Evolutionary conservation across 2,113 vertebrate genomes (phyloP).

Genomic region (Pollimyrus isidori): DNA sequence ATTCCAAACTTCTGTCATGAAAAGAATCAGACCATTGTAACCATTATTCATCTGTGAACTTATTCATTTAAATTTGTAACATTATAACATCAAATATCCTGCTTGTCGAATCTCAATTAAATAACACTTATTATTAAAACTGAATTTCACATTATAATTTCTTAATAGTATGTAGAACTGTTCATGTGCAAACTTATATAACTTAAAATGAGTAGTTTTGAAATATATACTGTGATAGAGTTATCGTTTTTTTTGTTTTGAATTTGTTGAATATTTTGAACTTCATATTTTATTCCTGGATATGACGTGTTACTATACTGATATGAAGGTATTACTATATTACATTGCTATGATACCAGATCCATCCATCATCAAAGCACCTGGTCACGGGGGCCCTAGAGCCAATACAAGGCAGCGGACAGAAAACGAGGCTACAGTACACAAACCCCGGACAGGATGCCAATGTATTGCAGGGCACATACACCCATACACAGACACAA

Average conservation of each 20-base stretch:
- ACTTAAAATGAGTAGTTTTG: neutral
- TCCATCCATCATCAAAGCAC: neutral
- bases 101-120: neutral
- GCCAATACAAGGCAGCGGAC: neutral
- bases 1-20: neutral
- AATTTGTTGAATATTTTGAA: neutral
- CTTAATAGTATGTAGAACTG: neutral
- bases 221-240: neutral
- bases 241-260: neutral
- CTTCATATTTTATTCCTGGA: neutral
- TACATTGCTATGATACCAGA: neutral
- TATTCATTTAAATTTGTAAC: neutral
- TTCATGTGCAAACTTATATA: neutral
- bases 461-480: neutral
- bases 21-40: neutral
- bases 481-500: neutral
- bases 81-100: neutral
- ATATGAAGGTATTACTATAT: neutral
- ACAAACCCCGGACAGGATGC: neutral
- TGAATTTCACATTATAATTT: neutral
- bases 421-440: neutral
- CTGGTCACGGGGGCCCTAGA: neutral
- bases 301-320: neutral
- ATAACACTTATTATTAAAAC: neutral
- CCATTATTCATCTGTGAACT: neutral